Percentiles rank a stretch among this genome's conserved stretches.
Conservation (phyloP, 1,140 invertebrate species). For the Aphelinus certus region DNA sequence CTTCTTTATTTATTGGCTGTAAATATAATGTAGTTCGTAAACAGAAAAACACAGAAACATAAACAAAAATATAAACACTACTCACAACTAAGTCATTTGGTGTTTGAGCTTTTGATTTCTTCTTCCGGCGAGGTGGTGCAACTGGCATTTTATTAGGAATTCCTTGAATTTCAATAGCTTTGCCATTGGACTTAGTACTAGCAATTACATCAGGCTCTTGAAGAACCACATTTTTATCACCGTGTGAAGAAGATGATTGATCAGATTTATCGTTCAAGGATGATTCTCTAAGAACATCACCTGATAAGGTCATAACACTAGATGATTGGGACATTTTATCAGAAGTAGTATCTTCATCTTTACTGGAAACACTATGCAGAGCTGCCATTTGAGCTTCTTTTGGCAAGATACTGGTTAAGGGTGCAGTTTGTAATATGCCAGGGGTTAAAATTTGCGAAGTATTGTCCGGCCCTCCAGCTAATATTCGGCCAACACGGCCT, state of each 20-base stretch:
- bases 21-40: conserved; percentile 40
- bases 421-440: conserved; percentile 47
- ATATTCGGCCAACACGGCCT: conserved; percentile 79
- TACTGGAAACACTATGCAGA: conserved; percentile 56
- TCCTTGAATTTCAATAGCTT: conserved; percentile 47
- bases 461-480: conserved; percentile 72
- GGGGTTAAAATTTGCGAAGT: conserved; percentile 59
- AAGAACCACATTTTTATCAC: conserved; percentile 61
- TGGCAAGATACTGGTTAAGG: conserved; percentile 46
- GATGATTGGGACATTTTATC: conserved; percentile 63
- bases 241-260: conserved; percentile 49
- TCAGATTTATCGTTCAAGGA: conserved; percentile 52
- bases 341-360: conserved; percentile 60
- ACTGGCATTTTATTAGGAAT: conserved; percentile 73
- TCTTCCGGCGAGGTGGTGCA: conserved; percentile 84
- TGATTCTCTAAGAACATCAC: conserved; percentile 55
- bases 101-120: conserved; percentile 72
- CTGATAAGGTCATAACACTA: conserved; percentile 58
- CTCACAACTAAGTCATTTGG: conserved; percentile 65
- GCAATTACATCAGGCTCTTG: conserved; percentile 94
- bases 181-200: conserved; percentile 81
- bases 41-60: conserved; percentile 45
- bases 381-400: conserved; percentile 59
- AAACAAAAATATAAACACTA: conserved; percentile 45
- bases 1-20: conserved; percentile 64